Evolutionary conservation across 2,888 invertebrate genomes (phyloP).

Genomic region (Ypsolopha sequella): DNA sequence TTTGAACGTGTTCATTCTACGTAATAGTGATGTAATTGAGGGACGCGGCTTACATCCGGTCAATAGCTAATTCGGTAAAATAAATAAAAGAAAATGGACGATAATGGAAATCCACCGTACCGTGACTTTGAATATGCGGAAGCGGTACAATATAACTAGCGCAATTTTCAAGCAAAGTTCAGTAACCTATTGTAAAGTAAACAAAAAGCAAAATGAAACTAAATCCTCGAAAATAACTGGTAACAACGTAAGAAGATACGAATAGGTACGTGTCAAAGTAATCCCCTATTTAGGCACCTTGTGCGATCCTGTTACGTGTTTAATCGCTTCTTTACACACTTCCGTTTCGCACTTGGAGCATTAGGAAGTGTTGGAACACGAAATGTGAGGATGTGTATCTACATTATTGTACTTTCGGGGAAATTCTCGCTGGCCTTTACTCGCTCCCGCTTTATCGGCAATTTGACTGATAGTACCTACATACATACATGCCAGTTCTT

Average conservation of each 20-base stretch:
- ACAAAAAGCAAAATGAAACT: too few species aligned
- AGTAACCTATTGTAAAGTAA: too few species aligned
- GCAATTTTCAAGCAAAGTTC: not conserved
- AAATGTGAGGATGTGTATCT: too few species aligned
- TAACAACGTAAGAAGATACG: not conserved
- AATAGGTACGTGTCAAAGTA: not conserved
- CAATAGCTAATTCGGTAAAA: constrained; percentile 32
- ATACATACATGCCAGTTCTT: too few species aligned
- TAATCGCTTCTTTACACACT: constrained; percentile 10
- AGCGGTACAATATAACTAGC: not conserved
- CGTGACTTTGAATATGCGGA: constrained; percentile 21
- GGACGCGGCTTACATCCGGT: constrained; percentile 36
- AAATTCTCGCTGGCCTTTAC: too few species aligned
- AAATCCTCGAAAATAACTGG: too few species aligned
- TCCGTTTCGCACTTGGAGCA: not conserved
- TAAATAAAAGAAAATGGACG: constrained; percentile 27
- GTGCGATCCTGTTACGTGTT: constrained; percentile 1
- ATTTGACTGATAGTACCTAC: too few species aligned
- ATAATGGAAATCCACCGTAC: constrained; percentile 36
- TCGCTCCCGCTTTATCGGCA: too few species aligned
- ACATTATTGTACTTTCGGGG: too few species aligned
- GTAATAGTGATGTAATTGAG: constrained; percentile 38
- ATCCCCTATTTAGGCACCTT: not conserved
- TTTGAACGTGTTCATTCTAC: constrained; percentile 6
- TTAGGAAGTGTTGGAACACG: too few species aligned